Evolutionary conservation across 2,888 invertebrate species (phyloP).

Genomic region (Pyrochroa serraticornis): DNA sequence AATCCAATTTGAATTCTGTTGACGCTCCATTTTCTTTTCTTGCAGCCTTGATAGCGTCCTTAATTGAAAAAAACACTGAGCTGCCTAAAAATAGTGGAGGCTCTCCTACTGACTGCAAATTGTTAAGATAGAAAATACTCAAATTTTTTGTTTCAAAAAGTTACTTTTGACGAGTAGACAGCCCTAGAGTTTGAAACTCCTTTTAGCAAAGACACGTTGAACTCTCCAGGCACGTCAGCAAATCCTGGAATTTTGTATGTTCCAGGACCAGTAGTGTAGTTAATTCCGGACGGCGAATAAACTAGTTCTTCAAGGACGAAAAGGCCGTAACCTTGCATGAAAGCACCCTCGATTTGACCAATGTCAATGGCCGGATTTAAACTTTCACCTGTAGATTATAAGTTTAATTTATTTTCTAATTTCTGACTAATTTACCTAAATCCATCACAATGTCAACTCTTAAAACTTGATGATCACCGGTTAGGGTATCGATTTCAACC

Average conservation of each 20-base stretch:
- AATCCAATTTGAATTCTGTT: constrained; percentile 68
- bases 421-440: constrained; percentile 61
- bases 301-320: constrained; percentile 90
- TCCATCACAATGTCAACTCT: constrained; percentile 97
- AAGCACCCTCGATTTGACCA: constrained; percentile 95
- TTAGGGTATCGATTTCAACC: constrained; percentile 92
- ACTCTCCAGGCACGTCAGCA: constrained; percentile 87
- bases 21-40: constrained; percentile 72
- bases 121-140: constrained; percentile 3
- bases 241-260: constrained; percentile 94
- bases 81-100: constrained; percentile 91
- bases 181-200: constrained; percentile 90
- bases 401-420: not conserved
- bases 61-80: constrained; percentile 87
- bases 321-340: constrained; percentile 92
- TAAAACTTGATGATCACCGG: constrained; percentile 89
- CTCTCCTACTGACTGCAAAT: constrained; percentile 88
- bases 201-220: constrained; percentile 90
- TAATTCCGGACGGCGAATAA: constrained; percentile 81
- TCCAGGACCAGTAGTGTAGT: constrained; percentile 88
- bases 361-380: constrained; percentile 96
- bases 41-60: constrained; percentile 82
- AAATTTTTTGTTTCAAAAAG: constrained; percentile 1
- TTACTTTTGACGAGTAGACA: constrained; percentile 93
- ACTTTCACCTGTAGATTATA: constrained; percentile 68